A percentile compares a stretch with the other conserved stretches of the same genome.
Conservation (phyloP, 2,888 invertebrate genomes). For the Ophraella communa region DNA sequence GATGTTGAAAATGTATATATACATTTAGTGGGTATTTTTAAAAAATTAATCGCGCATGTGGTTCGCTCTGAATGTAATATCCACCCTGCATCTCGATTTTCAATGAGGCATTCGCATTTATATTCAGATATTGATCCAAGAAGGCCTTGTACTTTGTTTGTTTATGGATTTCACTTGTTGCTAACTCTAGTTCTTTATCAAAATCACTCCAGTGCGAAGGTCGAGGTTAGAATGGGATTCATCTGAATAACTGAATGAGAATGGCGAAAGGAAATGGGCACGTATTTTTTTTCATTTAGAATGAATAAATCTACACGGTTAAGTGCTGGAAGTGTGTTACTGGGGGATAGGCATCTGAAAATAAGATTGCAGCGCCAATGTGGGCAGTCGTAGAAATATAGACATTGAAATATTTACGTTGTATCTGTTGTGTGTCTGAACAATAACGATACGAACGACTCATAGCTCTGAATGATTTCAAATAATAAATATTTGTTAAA, state of each 20-base stretch:
- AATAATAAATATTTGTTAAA: too few species aligned
- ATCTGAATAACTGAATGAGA: background rate
- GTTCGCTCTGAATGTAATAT: background rate
- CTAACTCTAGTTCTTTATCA: conserved; percentile 12
- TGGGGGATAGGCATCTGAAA: too few species aligned
- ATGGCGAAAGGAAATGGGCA: background rate
- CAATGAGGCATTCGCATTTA: conserved; percentile 15
- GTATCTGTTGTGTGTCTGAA: too few species aligned
- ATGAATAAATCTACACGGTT: background rate
- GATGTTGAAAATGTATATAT: background rate
- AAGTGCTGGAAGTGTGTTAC: conserved; percentile 2
- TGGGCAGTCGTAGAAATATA: too few species aligned
- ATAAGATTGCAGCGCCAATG: too few species aligned
- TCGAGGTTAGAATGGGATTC: background rate
- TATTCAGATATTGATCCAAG: conserved; percentile 22
- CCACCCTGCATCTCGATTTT: conserved; percentile 13
- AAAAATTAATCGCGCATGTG: background rate
- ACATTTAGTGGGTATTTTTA: background rate
- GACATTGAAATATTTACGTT: too few species aligned
- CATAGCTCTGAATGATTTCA: too few species aligned
- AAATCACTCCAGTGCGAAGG: conserved; percentile 1
- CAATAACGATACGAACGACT: too few species aligned
- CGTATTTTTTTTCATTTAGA: background rate
- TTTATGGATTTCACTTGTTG: conserved; percentile 27
- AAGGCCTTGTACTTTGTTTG: conserved; percentile 25